Conservation (phyloP, 2,888 invertebrate species). For the Mantis religiosa region DNA sequence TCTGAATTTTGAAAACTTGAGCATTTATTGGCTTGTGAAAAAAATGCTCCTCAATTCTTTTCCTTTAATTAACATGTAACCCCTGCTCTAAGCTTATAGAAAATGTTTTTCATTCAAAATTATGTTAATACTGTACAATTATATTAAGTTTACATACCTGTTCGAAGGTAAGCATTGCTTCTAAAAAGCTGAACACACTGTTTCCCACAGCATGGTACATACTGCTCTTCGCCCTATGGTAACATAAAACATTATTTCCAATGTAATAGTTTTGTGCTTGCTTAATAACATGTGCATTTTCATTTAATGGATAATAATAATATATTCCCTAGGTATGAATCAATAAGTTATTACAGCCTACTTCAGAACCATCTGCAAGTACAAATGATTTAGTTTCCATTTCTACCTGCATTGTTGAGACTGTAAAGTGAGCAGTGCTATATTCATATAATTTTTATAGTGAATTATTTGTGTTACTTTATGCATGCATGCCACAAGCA, state of each 20-base stretch:
- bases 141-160: conserved; percentile 47
- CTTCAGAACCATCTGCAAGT: neutral
- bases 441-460: too few relatives aligned
- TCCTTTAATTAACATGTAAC: too few relatives aligned
- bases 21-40: neutral
- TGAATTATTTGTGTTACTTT: too few relatives aligned
- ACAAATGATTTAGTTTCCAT: too few relatives aligned
- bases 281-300: neutral
- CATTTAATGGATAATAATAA: neutral
- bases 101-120: too few relatives aligned
- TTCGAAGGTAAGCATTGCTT: conserved; percentile 91
- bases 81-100: too few relatives aligned
- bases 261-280: neutral
- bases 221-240: conserved; percentile 66
- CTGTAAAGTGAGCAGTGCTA: too few relatives aligned
- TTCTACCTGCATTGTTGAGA: too few relatives aligned
- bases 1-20: neutral
- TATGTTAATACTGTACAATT: too few relatives aligned
- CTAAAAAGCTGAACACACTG: conserved; percentile 83
- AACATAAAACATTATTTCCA: neutral
- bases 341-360: neutral
- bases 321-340: neutral
- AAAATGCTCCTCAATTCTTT: too few relatives aligned
- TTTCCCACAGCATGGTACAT: conserved; percentile 91
- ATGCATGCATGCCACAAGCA: too few relatives aligned